Conservation (phyloP, 2,797 vertebrate species). For the Mionectes olivaceus region DNA sequence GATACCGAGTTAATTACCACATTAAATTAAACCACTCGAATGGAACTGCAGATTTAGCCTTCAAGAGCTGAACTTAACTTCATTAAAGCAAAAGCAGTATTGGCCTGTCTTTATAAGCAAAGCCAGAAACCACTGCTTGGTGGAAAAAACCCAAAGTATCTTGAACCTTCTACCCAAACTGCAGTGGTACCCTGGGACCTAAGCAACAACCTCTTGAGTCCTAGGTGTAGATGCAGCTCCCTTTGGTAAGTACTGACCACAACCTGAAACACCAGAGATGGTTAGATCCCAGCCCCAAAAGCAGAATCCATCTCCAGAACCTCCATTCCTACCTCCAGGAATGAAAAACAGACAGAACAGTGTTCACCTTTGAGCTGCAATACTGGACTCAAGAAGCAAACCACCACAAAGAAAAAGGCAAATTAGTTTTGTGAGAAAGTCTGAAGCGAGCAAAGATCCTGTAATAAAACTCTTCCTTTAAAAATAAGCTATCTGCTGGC, state of each 20-base stretch:
- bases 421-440: background rate
- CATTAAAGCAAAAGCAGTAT: background rate
- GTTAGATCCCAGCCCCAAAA: background rate
- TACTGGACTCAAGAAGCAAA: background rate
- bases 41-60: constrained; percentile 14
- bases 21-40: background rate
- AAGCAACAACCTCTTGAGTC: background rate
- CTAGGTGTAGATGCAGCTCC: background rate
- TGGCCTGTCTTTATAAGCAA: background rate
- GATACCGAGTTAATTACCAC: constrained; percentile 36
- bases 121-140: background rate
- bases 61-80: background rate
- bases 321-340: background rate
- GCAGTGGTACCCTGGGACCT: background rate
- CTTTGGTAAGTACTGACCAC: background rate
- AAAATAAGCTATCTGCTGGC: background rate
- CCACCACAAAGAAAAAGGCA: background rate
- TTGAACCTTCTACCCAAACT: background rate
- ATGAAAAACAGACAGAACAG: background rate
- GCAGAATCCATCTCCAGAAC: background rate
- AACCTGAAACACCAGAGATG: background rate
- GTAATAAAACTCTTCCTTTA: background rate
- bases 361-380: background rate
- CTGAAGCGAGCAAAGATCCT: background rate
- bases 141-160: background rate